A percentile compares a stretch with the other conserved stretches of the same genome.
Evolutionary conservation across 2,888 invertebrate species (phyloP).

Genomic region (Creontiades dilutus): DNA sequence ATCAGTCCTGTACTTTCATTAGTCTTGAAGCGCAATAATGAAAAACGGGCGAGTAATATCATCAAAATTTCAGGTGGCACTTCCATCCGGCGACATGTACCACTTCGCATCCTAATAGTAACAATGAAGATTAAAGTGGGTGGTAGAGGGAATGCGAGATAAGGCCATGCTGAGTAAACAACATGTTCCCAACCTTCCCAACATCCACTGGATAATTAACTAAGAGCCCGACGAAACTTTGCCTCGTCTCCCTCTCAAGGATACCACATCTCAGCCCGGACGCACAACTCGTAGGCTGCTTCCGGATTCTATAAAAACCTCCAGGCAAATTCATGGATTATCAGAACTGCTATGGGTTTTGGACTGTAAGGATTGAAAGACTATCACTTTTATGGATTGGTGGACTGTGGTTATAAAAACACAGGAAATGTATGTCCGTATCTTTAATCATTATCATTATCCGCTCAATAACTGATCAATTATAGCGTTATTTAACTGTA

Average conservation of each 20-base stretch:
- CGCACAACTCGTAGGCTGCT: background rate
- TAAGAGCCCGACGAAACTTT: slow-evolving; percentile 42
- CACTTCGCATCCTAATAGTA: slow-evolving; percentile 53
- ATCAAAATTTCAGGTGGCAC: slow-evolving; percentile 47
- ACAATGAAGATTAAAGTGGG: slow-evolving; percentile 59
- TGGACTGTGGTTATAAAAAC: too few species aligned
- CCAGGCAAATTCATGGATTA: too few species aligned
- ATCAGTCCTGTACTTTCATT: too few species aligned
- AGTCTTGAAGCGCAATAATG: too few species aligned
- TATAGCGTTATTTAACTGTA: too few species aligned
- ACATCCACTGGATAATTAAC: slow-evolving; percentile 43
- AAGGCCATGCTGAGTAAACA: slow-evolving; percentile 57
- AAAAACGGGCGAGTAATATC: background rate
- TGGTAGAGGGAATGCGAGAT: slow-evolving; percentile 49
- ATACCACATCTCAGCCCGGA: background rate
- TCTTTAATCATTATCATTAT: too few species aligned
- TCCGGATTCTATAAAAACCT: too few species aligned
- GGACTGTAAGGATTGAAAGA: too few species aligned
- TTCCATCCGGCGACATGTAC: slow-evolving; percentile 34
- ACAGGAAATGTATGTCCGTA: too few species aligned
- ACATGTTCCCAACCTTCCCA: slow-evolving; percentile 26
- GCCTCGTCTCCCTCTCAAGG: background rate
- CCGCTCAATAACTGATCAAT: too few species aligned
- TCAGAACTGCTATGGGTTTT: too few species aligned
- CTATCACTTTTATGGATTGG: too few species aligned